Evolutionary conservation across 2,888 invertebrate species (phyloP).

Genomic region (Sphaeridia pumilis): DNA sequence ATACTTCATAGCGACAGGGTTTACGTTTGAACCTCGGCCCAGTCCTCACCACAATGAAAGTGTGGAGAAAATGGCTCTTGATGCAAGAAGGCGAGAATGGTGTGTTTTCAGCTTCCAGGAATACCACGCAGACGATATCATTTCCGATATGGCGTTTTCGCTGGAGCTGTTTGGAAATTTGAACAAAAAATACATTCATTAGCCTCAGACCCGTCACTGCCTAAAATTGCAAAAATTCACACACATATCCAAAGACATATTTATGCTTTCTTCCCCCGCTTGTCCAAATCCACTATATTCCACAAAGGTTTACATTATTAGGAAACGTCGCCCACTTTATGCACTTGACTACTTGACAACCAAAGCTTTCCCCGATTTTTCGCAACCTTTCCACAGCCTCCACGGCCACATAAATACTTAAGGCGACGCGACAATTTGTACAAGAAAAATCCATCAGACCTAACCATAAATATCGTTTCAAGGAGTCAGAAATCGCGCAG

Average conservation of each 20-base stretch:
- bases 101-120: slow-evolving; percentile 84
- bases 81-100: slow-evolving; percentile 86
- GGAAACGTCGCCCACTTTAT: no score
- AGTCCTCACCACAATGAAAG: slow-evolving; percentile 80
- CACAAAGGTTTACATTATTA: no score
- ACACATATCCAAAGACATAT: not conserved
- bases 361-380: no score
- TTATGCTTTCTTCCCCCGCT: not conserved
- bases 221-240: not conserved
- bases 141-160: slow-evolving; percentile 87
- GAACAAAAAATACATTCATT: no score
- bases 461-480: no score
- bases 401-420: no score
- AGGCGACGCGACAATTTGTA: no score
- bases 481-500: no score
- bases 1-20: slow-evolving; percentile 75
- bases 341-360: no score
- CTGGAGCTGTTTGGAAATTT: slow-evolving; percentile 54
- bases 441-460: no score
- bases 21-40: slow-evolving; percentile 75
- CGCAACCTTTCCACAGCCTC: no score
- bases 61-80: slow-evolving; percentile 87
- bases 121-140: slow-evolving; percentile 89
- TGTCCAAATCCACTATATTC: not conserved
- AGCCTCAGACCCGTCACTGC: no score